Base-by-base conservation (phyloP, 2,797 vertebrate genomes). In the Tolypeutes matacus region DNA sequence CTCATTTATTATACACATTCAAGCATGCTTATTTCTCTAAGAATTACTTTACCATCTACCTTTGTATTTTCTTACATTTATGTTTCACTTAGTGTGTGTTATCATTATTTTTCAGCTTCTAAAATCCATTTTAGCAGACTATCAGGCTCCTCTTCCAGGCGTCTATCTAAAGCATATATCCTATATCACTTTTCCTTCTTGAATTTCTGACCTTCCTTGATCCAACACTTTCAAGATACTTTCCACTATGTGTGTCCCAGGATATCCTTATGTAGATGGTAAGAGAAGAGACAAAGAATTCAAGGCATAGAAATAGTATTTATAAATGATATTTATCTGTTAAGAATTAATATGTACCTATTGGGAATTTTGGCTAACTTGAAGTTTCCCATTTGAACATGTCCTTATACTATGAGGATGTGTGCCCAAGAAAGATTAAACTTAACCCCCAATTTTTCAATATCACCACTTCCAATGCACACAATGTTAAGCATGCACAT, bases 21-120 rank as follows among this genome's bases (percentile, higher is more conserved):
- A 39, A 75, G 1, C 20, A 76, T 69, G 23, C 7, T 5, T 29
- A 58, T 5, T 78, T 85, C 46, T 17, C 34, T 84, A 81, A 67
- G 31, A 4, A 62, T 90, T 62, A 20, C 36, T 94, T 87, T 5
- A 49, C 56, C 49, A 60, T 76, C 15, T 92, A 7, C 49, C 56
- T 82, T 77, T 64, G 36, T 46, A 64, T 94, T 86, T 86, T 92
- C 51, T 73, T 10, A 18, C 29, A 86, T 53, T 78, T 89, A 17
- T 83, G 15, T 39, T 87, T 92, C 5, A 49, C 18, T 91, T 82
- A 46, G 3, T 46, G 9, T 72, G 7, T 39, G 13, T 2, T 25
- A 42, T 72, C 34, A 31, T 76, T 60, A 49, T 53, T 88, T 51
- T 9, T 25, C 58, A 31, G 4, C 21, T n/a, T 72, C 14, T 29